These are phyloP conservation scores for Mythimna ferrago DNA, from an alignment of 2,888 invertebrate genomes.

Conservation along the genomic window DNA sequence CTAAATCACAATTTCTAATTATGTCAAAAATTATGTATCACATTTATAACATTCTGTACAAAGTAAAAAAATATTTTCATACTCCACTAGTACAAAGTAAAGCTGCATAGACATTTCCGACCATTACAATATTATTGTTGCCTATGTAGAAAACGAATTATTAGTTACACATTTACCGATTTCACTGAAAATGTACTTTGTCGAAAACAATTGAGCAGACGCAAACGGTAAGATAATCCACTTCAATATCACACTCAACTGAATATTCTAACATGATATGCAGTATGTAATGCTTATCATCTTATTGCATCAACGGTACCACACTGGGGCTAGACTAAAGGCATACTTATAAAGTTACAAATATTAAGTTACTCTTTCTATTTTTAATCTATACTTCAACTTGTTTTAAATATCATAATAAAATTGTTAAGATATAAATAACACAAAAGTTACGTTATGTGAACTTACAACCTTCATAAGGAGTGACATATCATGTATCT, in stretches of 20 bases:
- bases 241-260: conserved; percentile 64
- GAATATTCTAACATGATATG: conserved; percentile 72
- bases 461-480: conserved; percentile 89
- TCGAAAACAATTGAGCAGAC: conserved; percentile 66
- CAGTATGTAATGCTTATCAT: conserved; percentile 67
- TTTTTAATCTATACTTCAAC: conserved; percentile 81
- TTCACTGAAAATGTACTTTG: conserved; percentile 68
- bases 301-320: conserved; percentile 68
- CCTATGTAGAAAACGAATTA: conserved; percentile 67
- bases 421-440: conserved; percentile 86
- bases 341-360: conserved; percentile 80
- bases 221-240: conserved; percentile 55
- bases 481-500: conserved; percentile 79
- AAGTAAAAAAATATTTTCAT: conserved; percentile 89
- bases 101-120: conserved; percentile 79
- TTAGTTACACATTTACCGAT: conserved; percentile 61
- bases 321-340: conserved; percentile 77
- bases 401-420: conserved; percentile 84
- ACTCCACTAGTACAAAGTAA: conserved; percentile 86
- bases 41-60: conserved; percentile 90
- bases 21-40: conserved; percentile 90
- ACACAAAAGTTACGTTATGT: conserved; percentile 86
- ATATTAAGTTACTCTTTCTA: conserved; percentile 79
- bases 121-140: conserved; percentile 68
- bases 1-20: conserved; percentile 90